Percentiles rank a stretch among this genome's conserved stretches.
These are phyloP conservation scores for Pegea sp. DNA, from an alignment of 23 tunicate genomes.

Conservation along the genomic window DNA sequence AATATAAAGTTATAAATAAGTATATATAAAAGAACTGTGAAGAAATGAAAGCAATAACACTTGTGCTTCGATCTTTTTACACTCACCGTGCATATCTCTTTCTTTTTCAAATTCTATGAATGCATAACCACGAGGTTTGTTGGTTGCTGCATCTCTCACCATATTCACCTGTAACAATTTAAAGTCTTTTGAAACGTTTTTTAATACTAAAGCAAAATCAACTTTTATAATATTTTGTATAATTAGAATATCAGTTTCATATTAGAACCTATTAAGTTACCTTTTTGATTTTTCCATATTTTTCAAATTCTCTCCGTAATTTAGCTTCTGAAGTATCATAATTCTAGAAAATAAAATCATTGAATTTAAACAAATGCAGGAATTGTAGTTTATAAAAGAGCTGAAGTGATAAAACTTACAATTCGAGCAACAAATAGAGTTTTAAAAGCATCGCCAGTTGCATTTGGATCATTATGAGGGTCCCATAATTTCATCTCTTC, in stretches of 20 bases:
- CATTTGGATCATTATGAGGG: constrained; percentile 91
- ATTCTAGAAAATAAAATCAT: constrained; percentile 21
- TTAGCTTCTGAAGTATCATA: constrained; percentile 93
- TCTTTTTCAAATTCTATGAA: constrained; percentile 92
- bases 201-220: neutral
- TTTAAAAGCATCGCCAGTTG: constrained; percentile 81
- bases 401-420: constrained; percentile 13
- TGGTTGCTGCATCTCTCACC: constrained; percentile 63
- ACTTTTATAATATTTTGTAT: neutral
- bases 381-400: neutral
- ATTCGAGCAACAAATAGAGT: constrained; percentile 83
- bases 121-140: constrained; percentile 91
- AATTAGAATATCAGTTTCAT: too few species aligned
- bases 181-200: neutral
- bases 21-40: too few species aligned
- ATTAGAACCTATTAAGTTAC: too few species aligned
- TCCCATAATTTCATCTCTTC: constrained; percentile 78
- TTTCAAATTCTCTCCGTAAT: constrained; percentile 89
- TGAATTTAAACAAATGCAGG: neutral
- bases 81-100: constrained; percentile 99
- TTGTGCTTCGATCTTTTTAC: neutral
- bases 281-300: constrained; percentile 69
- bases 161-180: constrained; percentile 41
- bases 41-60: too few species aligned
- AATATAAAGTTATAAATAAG: too few species aligned